Evolutionary conservation across 30 jellyfish, hydroid and myxozoan species (phyloP), one percentile per base, ranked within the genome.

Genomic region (Aurelia sp.): DNA sequence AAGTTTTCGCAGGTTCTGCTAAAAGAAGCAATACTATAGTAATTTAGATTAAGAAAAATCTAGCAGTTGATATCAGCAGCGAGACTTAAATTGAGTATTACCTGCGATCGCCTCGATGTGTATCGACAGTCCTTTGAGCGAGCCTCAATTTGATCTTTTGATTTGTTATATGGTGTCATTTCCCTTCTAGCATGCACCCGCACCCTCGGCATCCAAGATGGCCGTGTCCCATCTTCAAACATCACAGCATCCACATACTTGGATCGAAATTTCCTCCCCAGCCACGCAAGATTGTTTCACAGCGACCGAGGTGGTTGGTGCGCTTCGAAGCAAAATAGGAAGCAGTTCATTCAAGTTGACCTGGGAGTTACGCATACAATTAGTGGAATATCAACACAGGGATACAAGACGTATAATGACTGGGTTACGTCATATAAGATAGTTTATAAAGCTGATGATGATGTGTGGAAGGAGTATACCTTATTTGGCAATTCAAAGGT

Each of bases 331-430:
- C 82, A 67, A 40, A 96, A 93, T 79, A 75, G 17, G 18, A 48
- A 70, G 18, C 97, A 87, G 81, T 88, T 72, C 62, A 41, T 93
- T 4, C 94, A 63, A 48, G 91, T 93, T 53, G 97, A 93, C 69
- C 66, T 93, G 52, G 97, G 93, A 9, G 74, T 63, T 33, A 79
- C 82, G 69, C 50, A 27, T 58, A 83, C 96, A 11, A 48, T 93
- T 63, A 67, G 96, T 31, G 98, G 98, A 31, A 76, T 87, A 19
- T 87, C 98, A 60, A 87, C 98, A 74, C 98, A 93, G 81, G 97
- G 98, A 50, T 89, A 93, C 93, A 63, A 69, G 79, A 53, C 82
- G 78, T 72, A 73, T 31, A 19, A 60, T 27, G 96, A 88, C 58
- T 93, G 98, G 98, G 97, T 93, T 66, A 88, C 91, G 77, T 76